These are phyloP conservation scores for Drosophila kurseongensis DNA, from an alignment of 1,140 invertebrate species.

Conservation along the genomic window DNA sequence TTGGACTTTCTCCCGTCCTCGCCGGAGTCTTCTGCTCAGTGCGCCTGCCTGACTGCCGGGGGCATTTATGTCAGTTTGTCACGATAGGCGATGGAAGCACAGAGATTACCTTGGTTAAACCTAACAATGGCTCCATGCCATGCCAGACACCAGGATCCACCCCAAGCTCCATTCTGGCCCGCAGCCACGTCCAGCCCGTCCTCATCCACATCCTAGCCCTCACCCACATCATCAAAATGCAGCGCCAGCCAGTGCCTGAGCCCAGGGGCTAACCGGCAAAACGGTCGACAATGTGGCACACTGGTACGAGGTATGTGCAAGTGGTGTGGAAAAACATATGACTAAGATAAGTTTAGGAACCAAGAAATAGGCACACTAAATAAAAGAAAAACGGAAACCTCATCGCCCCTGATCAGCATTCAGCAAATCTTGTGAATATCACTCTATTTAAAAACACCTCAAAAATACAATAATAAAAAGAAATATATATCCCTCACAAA, in stretches of 20 bases:
- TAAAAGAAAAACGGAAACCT: no score
- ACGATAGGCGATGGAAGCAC: slow-evolving; percentile 81
- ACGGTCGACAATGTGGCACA: slow-evolving; percentile 40
- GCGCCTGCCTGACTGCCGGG: slow-evolving; percentile 62
- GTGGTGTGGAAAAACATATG: not conserved
- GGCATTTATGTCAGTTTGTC: slow-evolving; percentile 83
- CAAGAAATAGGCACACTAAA: not conserved
- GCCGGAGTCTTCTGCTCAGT: slow-evolving; percentile 31
- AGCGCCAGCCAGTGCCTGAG: slow-evolving; percentile 60
- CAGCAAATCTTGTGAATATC: no score
- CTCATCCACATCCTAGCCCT: slow-evolving; percentile 27
- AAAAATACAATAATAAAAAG: no score
- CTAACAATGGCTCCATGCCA: slow-evolving; percentile 76
- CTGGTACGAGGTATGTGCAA: slow-evolving; percentile 2
- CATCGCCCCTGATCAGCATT: no score
- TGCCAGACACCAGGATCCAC: slow-evolving; percentile 58
- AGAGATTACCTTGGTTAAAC: slow-evolving; percentile 83
- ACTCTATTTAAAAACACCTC: no score
- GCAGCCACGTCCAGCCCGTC: slow-evolving; percentile 7
- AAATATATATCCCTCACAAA: no score
- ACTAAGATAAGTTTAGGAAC: not conserved
- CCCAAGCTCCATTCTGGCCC: slow-evolving; percentile 3
- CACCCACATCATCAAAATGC: slow-evolving; percentile 75
- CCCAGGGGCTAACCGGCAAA: slow-evolving; percentile 56
- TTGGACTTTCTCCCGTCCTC: slow-evolving; percentile 63